phyloP scores from a whole-genome alignment of 2,888 invertebrate species.

The Macrophya annulata region DNA sequence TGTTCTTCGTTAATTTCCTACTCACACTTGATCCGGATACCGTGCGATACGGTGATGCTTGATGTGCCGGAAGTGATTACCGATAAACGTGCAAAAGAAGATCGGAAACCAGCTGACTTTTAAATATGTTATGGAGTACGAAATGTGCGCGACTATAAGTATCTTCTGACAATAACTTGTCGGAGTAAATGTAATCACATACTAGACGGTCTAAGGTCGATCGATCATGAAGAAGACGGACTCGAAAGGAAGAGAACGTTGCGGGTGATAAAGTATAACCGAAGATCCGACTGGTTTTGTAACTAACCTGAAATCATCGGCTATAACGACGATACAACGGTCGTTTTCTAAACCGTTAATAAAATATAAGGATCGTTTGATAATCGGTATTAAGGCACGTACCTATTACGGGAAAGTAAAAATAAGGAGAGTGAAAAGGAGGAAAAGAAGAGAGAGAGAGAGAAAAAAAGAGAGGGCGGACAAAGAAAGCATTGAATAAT shows the following conservation, averaged over 20 bases:
- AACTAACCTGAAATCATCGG: background rate
- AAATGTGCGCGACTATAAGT: background rate
- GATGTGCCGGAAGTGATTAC: background rate
- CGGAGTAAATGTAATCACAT: background rate
- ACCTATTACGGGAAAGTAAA: background rate
- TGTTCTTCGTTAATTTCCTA: background rate
- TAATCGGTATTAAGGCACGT: background rate
- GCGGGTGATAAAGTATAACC: slow-evolving; percentile 29
- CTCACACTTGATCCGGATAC: background rate
- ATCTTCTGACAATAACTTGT: slow-evolving; percentile 3
- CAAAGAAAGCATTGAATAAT: slow-evolving; percentile 37
- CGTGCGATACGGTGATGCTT: background rate
- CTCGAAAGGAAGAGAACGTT: slow-evolving; percentile 22
- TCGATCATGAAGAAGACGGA: slow-evolving; percentile 54
- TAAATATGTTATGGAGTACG: background rate
- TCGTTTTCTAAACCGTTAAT: no score
- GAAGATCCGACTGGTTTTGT: slow-evolving; percentile 14
- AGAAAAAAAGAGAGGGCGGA: background rate
- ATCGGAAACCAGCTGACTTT: background rate
- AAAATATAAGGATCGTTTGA: background rate
- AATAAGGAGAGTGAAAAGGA: background rate
- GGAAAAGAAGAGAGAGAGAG: background rate
- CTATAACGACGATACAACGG: no score
- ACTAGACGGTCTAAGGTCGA: background rate
- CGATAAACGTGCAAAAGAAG: background rate